These are phyloP conservation scores for Seriola dumerili DNA, from an alignment of 2,113 vertebrate genomes.

Conservation along the genomic window DNA sequence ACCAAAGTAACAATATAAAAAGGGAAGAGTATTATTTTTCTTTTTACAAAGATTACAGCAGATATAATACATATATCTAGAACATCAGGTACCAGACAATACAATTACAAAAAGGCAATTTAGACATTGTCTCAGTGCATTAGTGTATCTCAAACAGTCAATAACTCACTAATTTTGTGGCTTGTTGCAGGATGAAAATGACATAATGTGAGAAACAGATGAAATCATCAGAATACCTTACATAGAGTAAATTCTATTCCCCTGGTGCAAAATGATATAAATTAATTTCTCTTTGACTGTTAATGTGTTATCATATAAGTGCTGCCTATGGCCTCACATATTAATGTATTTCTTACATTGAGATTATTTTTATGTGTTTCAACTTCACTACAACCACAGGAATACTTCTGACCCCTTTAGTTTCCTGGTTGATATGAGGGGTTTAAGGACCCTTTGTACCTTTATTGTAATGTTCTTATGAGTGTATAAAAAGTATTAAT, in stretches of 20 bases:
- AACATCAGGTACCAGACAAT: constrained; percentile 41
- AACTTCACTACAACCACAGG: background rate
- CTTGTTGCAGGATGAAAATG: constrained; percentile 15
- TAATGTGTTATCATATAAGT: background rate
- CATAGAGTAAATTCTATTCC: background rate
- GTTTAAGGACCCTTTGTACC: background rate
- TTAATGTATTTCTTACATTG: background rate
- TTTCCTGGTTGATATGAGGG: constrained; percentile 5
- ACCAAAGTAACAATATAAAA: constrained; percentile 74
- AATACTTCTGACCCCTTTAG: background rate
- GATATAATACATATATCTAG: constrained; percentile 58
- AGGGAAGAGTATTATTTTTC: constrained; percentile 46
- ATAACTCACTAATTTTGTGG: constrained; percentile 12
- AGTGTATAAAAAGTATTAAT: background rate
- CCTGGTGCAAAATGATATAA: background rate
- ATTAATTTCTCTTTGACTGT: background rate
- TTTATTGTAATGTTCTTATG: background rate
- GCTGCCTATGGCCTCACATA: background rate
- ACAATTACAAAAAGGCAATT: constrained; percentile 58
- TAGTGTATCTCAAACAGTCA: constrained; percentile 39
- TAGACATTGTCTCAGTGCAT: constrained; percentile 60
- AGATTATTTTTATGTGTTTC: constrained; percentile 4
- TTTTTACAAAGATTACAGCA: constrained; percentile 80
- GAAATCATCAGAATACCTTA: background rate
- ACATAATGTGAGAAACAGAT: constrained; percentile 9